Percentiles rank a stretch among this genome's conserved stretches.
Evolutionary conservation across 2,797 vertebrate genomes (phyloP).

Genomic region (Molossus molossus): DNA sequence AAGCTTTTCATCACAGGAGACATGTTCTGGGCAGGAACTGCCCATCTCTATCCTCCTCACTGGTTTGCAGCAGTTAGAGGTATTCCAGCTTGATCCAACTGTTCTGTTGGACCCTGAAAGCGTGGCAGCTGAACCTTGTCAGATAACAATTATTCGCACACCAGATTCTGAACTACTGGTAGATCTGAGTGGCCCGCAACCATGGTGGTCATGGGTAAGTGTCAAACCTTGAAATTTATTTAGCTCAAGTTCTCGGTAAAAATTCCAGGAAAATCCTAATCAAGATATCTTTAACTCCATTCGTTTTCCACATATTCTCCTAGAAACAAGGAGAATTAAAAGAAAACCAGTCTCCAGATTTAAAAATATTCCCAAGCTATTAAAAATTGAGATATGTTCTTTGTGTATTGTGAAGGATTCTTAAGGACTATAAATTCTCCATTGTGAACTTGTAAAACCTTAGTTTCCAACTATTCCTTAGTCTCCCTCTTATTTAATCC

Average conservation of each 20-base stretch:
- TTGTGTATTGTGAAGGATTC: neutral
- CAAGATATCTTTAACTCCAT: neutral
- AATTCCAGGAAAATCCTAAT: constrained; percentile 6
- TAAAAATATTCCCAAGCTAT: neutral
- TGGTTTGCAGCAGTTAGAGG: neutral
- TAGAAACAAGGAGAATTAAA: neutral
- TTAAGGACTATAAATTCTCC: neutral
- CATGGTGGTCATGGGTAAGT: neutral
- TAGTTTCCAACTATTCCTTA: neutral
- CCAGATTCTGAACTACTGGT: neutral
- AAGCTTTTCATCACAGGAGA: neutral
- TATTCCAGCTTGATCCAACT: neutral
- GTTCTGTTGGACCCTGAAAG: neutral
- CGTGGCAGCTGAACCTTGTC: neutral
- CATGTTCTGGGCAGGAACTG: neutral
- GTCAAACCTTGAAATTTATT: neutral
- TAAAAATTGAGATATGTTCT: neutral
- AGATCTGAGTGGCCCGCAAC: neutral
- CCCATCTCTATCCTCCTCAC: neutral
- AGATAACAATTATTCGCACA: neutral
- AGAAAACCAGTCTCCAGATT: neutral
- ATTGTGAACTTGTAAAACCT: neutral
- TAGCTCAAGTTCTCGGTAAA: neutral
- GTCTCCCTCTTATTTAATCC: neutral
- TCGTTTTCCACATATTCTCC: neutral